Base-by-base conservation (phyloP, 2,888 invertebrate genomes). In the Lepetodrilus schrolli region DNA sequence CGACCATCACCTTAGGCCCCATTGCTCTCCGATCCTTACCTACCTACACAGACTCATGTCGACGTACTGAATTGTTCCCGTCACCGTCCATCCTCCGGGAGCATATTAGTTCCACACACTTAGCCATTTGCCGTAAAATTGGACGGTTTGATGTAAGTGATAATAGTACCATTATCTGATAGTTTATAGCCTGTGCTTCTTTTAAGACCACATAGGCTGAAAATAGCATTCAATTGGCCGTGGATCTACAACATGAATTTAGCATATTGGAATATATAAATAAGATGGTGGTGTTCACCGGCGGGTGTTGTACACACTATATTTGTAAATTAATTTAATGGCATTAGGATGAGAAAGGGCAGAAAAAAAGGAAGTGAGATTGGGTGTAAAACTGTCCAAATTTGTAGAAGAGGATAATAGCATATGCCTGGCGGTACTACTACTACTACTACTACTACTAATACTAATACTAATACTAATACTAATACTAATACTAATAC, bases 91-190 rank as follows among this genome's bases (percentile, higher is more conserved):
- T 30, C 26, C 58, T 30, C 30, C 58, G 17, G n/a, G 8, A 2
- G 58, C 30, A 58, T 30, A 58, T 58, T 58, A 58, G 58, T 58
- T 58, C 58, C 58, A 58, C 58, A 34, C 30, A 58, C 58, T 58
- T 30, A n/a, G 10, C n/a, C 58, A 8, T 17, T 58, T 34, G 7
- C 58, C 58, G 58, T 30, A 58, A 58, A 58, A 58, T 58, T 58
- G 58, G 58, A 34, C 17, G 23, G 34, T 30, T 58, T 58, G 26
- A 58, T 58, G 30, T 58, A 58, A 58, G 58, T 58, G 58, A 26
- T 30, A 58, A 58, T 58, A 58, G 58, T 58, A 21, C 30, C 58
- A 58, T 58, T 58, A 58, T 30, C 58, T 13, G 17, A 23, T 30
- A 30, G 26, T 51, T 58, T 58, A 58, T 58, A 58, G 58, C 58